phyloP scores from a whole-genome alignment of 2,888 invertebrate genomes.

The Acanthacorydalis orientalis region DNA sequence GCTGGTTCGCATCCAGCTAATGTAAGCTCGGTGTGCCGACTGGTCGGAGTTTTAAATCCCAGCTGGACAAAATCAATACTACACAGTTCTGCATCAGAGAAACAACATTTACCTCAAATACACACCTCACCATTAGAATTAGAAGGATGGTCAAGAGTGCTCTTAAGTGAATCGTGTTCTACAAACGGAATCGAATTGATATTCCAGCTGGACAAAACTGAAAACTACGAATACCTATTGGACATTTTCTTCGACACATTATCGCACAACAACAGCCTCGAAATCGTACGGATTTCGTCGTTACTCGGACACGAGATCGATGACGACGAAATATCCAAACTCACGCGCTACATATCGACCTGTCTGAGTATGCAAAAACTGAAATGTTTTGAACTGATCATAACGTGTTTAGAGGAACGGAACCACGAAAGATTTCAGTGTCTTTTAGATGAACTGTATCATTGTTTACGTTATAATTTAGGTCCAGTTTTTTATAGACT shows the following conservation, averaged over 20 bases:
- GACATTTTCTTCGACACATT: constrained; percentile 32
- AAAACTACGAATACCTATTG: constrained; percentile 22
- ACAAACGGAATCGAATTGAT: constrained; percentile 31
- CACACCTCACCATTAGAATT: constrained; percentile 29
- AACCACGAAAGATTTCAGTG: constrained; percentile 30
- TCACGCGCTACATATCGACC: constrained; percentile 29
- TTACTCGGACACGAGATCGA: constrained; percentile 34
- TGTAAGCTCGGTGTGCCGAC: constrained; percentile 31
- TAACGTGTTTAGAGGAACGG: constrained; percentile 34
- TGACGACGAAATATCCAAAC: constrained; percentile 28
- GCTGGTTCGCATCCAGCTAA: constrained; percentile 34
- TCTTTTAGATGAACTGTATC: constrained; percentile 33
- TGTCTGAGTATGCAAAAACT: constrained; percentile 29
- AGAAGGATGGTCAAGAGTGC: constrained; percentile 33
- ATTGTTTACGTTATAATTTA: constrained; percentile 15
- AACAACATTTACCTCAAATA: constrained; percentile 19
- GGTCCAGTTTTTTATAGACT: constrained; percentile 26
- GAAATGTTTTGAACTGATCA: constrained; percentile 32
- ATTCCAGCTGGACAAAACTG: constrained; percentile 29
- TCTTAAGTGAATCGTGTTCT: constrained; percentile 28
- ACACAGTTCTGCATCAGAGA: constrained; percentile 9
- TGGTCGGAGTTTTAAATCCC: constrained; percentile 28
- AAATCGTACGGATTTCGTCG: constrained; percentile 31
- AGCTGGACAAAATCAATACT: constrained; percentile 14
- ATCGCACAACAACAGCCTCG: constrained; percentile 32